These are phyloP conservation scores for Champsocephalus esox DNA, from an alignment of 2,797 vertebrate genomes.

Conservation along the genomic window DNA sequence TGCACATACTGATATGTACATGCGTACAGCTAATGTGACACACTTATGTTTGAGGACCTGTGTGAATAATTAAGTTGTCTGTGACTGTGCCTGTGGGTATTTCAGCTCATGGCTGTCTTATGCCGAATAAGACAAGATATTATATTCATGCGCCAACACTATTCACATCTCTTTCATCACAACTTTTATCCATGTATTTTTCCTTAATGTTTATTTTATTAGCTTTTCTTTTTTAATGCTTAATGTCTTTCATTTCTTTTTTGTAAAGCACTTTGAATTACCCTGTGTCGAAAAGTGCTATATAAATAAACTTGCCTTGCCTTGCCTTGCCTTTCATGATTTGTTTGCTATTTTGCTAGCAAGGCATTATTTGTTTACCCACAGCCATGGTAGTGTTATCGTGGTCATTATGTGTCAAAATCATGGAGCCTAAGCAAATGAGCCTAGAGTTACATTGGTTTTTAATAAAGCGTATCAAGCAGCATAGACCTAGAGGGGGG, in stretches of 20 bases:
- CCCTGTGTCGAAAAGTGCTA: too few relatives aligned
- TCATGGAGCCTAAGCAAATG: conserved; percentile 11
- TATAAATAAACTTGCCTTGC: too few relatives aligned
- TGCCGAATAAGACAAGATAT: neutral
- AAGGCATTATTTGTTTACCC: conserved; percentile 8
- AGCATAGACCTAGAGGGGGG: neutral
- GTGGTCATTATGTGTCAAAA: conserved; percentile 19
- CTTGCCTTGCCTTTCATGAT: conserved; percentile 7
- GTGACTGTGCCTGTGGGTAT: neutral
- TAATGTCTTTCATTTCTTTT: too few relatives aligned
- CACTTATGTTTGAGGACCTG: neutral
- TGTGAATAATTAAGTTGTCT: conserved; percentile 2
- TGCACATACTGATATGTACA: neutral
- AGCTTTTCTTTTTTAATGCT: too few relatives aligned
- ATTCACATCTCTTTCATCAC: neutral
- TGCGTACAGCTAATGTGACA: neutral
- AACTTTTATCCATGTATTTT: too few relatives aligned
- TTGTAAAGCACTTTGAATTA: too few relatives aligned
- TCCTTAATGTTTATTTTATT: too few relatives aligned
- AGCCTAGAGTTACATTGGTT: neutral
- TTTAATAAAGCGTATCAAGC: neutral
- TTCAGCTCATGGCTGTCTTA: neutral
- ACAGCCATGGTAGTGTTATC: conserved; percentile 3
- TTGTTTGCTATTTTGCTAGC: conserved; percentile 36
- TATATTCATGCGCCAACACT: neutral